These are phyloP conservation scores for Manis crassicaudata DNA, from an alignment of 2,797 vertebrate genomes.

Conservation along the genomic window DNA sequence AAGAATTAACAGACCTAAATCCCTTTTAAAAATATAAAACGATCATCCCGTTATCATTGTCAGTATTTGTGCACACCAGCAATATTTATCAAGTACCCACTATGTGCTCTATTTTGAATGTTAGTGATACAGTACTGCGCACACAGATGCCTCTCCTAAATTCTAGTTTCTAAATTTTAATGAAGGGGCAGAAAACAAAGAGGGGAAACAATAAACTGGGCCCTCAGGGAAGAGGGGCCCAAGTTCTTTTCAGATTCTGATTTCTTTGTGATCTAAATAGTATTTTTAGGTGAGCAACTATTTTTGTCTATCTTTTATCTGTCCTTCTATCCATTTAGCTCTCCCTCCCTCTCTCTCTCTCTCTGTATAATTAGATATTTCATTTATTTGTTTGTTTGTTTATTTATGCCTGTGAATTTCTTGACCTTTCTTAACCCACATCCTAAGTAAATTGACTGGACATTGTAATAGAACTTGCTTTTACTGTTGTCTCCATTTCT, in stretches of 20 bases:
- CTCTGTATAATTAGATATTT: neutral
- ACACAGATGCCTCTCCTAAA: neutral
- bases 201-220: neutral
- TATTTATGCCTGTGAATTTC: neutral
- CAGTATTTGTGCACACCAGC: neutral
- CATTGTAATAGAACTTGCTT: neutral
- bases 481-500: neutral
- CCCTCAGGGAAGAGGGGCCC: neutral
- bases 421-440: neutral
- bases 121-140: neutral
- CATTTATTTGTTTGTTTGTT: neutral
- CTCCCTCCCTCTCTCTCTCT: too few species aligned
- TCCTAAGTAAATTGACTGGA: neutral
- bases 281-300: neutral
- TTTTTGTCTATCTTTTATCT: neutral
- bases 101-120: neutral
- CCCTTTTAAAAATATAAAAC: neutral
- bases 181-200: neutral
- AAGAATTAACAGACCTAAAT: neutral
- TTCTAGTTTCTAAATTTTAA: neutral
- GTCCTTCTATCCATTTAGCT: too few species aligned
- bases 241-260: neutral
- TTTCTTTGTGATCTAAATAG: neutral
- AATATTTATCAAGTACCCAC: neutral
- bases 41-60: fast-evolving